Evolutionary conservation across 2,888 invertebrate species (phyloP).

Genomic region (Spisula solida): DNA sequence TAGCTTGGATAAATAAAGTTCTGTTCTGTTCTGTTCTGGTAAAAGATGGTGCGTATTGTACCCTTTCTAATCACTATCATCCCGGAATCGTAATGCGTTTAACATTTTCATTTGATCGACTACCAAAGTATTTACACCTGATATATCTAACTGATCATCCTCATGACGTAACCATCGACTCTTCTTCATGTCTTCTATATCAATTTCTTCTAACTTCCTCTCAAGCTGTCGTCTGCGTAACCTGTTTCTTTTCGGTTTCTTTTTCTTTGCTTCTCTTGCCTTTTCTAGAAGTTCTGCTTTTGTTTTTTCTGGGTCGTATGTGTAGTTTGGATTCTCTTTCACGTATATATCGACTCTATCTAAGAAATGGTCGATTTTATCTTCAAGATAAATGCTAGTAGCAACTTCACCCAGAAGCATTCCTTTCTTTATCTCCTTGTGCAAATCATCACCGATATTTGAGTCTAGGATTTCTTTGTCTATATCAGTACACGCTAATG

Average conservation of each 20-base stretch:
- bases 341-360: conserved; percentile 76
- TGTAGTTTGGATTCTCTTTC: conserved; percentile 64
- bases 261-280: conserved; percentile 45
- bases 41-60: too few species aligned
- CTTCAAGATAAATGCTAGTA: conserved; percentile 71
- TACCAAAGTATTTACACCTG: conserved; percentile 81
- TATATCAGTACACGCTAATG: conserved; percentile 57
- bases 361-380: conserved; percentile 78
- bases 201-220: conserved; percentile 37
- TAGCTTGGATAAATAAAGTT: too few species aligned
- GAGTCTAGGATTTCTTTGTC: conserved; percentile 71
- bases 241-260: conserved; percentile 57
- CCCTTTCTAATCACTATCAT: conserved; percentile 7
- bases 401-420: conserved; percentile 79
- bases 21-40: too few species aligned
- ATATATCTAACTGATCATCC: conserved; percentile 79
- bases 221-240: conserved; percentile 50
- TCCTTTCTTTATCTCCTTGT: conserved; percentile 80
- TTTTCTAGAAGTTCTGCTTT: conserved; percentile 15
- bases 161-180: conserved; percentile 82
- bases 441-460: conserved; percentile 78
- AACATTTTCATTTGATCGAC: conserved; percentile 81
- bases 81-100: conserved; percentile 36
- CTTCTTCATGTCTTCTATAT: conserved; percentile 79
- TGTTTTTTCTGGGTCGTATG: conserved; percentile 40